Base-by-base conservation (phyloP, 2,113 vertebrate genomes). In the Entelurus aequoreus region DNA sequence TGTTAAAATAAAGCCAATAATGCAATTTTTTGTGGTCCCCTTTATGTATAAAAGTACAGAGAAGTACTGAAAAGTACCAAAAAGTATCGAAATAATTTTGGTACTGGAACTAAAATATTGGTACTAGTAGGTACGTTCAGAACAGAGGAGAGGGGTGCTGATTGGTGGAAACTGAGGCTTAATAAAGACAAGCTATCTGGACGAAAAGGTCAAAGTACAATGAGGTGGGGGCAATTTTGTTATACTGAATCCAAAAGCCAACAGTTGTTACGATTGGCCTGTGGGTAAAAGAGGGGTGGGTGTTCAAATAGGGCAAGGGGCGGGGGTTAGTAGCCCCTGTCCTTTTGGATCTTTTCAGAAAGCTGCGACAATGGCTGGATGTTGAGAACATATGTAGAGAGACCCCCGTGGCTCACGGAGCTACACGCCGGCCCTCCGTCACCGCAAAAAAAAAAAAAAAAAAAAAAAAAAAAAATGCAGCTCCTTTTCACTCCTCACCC, bases 321-420 rank as follows among this genome's bases (percentile, higher is more conserved):
- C 21, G 16, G 13, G 21, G 58, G 19, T 47, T 12, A 19, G 49
- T 36, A 19, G 48, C 47, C 75, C 70, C 68, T 65, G 74, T 93
- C 87, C 93, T 94, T 97, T 95, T 94, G 55, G 93, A 96, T 93
- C 92, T 91, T 94, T 95, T 95, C 93, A 96, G 90, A 44, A 93
- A 89, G 91, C 93, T 89, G 91, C 94, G 93, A 98, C 95, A 98
- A 98, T 94, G 87, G 94, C 85, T 92, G 92, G 93, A 93, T 93
- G 94, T 97, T 95, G 94, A 97, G 94, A 98, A 98, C 94, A 97
- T 97, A 95, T 97, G 95, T 95, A 96, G 93, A 90, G 91, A 94
- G 92, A 95, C 94, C 94, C 95, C 94, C 90, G 92, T 81, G 91
- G 95, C 91, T 95, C 94, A 91, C 90, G 92, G 92, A 94, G 93